Evolutionary conservation across 2,797 vertebrate genomes (phyloP).

Genomic region (Enteromius treurensis): DNA sequence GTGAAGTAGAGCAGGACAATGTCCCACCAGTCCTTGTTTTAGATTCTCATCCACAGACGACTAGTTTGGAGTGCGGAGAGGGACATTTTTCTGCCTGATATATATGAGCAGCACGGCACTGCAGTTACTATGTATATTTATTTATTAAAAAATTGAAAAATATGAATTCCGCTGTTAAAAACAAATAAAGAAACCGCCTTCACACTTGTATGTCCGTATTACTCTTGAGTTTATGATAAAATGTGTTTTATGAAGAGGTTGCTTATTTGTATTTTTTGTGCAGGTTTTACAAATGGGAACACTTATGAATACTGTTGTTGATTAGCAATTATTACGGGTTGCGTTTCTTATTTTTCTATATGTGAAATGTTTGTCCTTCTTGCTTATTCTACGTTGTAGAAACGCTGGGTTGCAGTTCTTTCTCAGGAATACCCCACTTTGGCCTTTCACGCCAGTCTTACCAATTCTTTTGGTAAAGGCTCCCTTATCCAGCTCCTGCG

Average conservation of each 20-base stretch:
- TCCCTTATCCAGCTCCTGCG: constrained; percentile 96
- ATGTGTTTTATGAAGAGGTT: not conserved
- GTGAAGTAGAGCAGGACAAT: no score
- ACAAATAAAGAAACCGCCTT: no score
- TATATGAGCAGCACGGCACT: no score
- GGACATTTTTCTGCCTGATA: no score
- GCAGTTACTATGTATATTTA: no score
- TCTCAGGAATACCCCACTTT: constrained; percentile 95
- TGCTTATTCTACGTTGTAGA: constrained; percentile 72
- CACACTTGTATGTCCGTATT: not conserved
- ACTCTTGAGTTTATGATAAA: not conserved
- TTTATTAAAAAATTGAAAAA: no score
- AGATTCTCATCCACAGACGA: no score
- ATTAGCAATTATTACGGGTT: not conserved
- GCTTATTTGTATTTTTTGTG: not conserved
- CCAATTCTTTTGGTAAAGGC: constrained; percentile 97
- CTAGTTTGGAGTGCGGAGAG: no score
- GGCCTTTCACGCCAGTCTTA: constrained; percentile 97
- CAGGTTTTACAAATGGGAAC: not conserved
- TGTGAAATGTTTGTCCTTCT: not conserved
- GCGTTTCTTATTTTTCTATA: not conserved
- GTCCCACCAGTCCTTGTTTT: no score
- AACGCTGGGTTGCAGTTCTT: constrained; percentile 94
- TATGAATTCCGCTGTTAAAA: no score
- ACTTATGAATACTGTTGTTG: not conserved